These are phyloP conservation scores for Agrotis segetum DNA, from an alignment of 2,888 invertebrate species.

Conservation along the genomic window DNA sequence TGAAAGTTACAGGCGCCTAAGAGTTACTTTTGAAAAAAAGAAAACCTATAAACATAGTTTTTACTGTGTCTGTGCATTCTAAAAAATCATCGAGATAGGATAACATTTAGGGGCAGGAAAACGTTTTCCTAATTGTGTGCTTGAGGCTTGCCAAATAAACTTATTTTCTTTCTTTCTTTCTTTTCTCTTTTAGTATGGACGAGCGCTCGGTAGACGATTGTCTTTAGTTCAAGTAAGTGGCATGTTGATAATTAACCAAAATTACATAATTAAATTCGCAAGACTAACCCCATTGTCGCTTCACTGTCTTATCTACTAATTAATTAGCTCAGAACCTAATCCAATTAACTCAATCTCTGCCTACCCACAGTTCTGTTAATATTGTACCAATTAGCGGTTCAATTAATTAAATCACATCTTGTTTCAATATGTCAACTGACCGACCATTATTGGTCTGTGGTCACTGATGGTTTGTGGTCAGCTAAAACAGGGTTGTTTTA, in stretches of 20 bases:
- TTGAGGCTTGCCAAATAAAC: no score
- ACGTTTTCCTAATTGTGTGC: no score
- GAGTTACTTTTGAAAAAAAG: no score
- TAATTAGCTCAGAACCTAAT: constrained; percentile 31
- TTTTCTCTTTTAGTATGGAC: no score
- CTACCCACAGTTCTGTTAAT: constrained; percentile 9
- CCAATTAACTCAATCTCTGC: constrained; percentile 14
- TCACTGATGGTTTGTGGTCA: background rate
- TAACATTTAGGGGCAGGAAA: no score
- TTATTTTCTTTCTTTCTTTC: no score
- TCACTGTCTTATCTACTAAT: background rate
- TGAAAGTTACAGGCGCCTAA: no score
- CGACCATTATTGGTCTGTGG: constrained; percentile 19
- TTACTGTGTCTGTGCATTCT: no score
- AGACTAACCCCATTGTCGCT: background rate
- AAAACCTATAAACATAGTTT: no score
- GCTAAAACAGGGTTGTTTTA: background rate
- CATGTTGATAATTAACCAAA: background rate
- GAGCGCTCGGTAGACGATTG: no score
- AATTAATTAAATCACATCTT: constrained; percentile 35
- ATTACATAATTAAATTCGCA: background rate
- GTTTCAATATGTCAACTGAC: constrained; percentile 25
- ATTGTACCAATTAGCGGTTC: constrained; percentile 39
- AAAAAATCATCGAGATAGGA: no score
- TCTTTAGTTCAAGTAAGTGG: no score